Evolutionary conservation across 2,113 vertebrate species (phyloP).

Genomic region (Sylvilagus bachmani): DNA sequence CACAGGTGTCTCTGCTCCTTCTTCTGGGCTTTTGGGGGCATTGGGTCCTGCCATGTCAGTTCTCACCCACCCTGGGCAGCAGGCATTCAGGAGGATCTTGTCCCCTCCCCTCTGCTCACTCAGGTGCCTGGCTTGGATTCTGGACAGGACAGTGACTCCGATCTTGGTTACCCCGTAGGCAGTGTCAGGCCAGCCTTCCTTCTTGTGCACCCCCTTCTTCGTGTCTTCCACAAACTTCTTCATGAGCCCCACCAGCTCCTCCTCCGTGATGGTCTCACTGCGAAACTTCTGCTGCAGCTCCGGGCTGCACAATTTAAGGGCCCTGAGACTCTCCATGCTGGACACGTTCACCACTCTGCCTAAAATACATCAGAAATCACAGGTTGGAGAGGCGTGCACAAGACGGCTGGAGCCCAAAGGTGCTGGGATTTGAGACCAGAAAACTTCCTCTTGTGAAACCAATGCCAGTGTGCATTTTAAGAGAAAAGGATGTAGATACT

Average conservation of each 20-base stretch:
- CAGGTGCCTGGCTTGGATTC: constrained; percentile 91
- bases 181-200: constrained; percentile 91
- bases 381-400: fast-evolving
- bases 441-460: not conserved
- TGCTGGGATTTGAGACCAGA: not conserved
- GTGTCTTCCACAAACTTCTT: constrained; percentile 91
- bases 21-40: constrained; percentile 93
- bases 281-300: constrained; percentile 93
- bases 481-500: not conserved
- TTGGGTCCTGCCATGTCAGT: constrained; percentile 93
- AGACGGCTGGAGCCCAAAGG: fast-evolving
- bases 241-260: constrained; percentile 94
- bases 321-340: constrained; percentile 81
- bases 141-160: constrained; percentile 93
- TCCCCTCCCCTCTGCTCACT: constrained; percentile 89
- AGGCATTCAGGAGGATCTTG: constrained; percentile 94
- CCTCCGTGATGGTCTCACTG: constrained; percentile 93
- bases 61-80: constrained; percentile 97
- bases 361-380: constrained; percentile 22
- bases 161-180: constrained; percentile 94
- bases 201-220: constrained; percentile 86
- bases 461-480: not conserved
- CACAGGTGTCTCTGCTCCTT: constrained; percentile 94
- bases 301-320: constrained; percentile 89
- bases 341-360: constrained; percentile 95